These are phyloP conservation scores for Osmerus eperlanus DNA, from an alignment of 2,113 vertebrate species.

Conservation along the genomic window DNA sequence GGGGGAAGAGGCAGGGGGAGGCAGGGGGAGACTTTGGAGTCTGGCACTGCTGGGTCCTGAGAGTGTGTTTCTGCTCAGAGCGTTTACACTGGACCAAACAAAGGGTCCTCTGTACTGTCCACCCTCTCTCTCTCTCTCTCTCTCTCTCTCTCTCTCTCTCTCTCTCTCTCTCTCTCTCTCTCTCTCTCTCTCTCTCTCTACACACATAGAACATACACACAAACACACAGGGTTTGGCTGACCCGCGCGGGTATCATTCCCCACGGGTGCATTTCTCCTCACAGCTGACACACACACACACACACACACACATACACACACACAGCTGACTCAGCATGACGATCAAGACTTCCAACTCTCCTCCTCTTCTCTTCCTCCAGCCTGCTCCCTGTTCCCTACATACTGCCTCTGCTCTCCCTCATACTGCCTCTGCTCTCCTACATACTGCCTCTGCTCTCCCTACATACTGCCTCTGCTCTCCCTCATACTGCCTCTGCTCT, in stretches of 20 bases:
- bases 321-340: too few relatives aligned
- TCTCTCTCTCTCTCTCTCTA: conserved; percentile 26
- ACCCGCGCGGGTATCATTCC: too few relatives aligned
- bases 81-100: conserved; percentile 57
- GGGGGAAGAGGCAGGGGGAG: neutral
- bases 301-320: too few relatives aligned
- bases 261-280: too few relatives aligned
- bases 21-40: conserved; percentile 22
- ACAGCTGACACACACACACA: too few relatives aligned
- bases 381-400: conserved; percentile 23
- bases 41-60: conserved; percentile 53
- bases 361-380: too few relatives aligned
- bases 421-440: neutral
- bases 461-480: neutral
- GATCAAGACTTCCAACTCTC: conserved; percentile 1
- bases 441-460: neutral
- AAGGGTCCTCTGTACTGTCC: conserved; percentile 55
- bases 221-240: too few relatives aligned
- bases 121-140: neutral
- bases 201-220: neutral
- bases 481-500: neutral
- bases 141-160: neutral
- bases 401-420: conserved; percentile 13
- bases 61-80: conserved; percentile 55
- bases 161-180: neutral